Evolutionary conservation across 2,888 invertebrate species (phyloP), one percentile per base, ranked within the genome.

Genomic region (Ectobius pallidus): DNA sequence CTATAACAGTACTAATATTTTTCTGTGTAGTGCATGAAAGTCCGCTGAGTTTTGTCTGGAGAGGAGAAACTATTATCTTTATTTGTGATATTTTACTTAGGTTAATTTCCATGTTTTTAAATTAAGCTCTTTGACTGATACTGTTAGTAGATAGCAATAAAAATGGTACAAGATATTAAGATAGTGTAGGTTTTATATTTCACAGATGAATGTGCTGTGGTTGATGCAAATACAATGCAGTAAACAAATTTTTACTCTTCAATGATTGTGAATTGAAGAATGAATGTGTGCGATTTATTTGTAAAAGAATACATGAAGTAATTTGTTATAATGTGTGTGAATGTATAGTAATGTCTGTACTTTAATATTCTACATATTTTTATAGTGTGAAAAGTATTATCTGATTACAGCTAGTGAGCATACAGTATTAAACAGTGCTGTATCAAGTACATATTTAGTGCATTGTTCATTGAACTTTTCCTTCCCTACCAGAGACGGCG

Each of bases 401-500:
- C 16, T 65, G 16, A 27, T 65, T 39, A 16, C n/a, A 65, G 3
- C 3, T 14, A 27, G 16, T 65, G n/a, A 42, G 30, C 44, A 34
- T 44, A 65, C 65, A 65, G 65, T 44, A 65, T 65, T 65, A 65
- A 27, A 34, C 11, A 30, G 20, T 65, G 46, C 58, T 78, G 7
- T 69, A 30, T 34, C n/a, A n/a, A n/a, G n/a, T n/a, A n/a, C n/a
- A n/a, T n/a, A n/a, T n/a, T n/a, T n/a, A n/a, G n/a, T n/a, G n/a
- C n/a, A n/a, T n/a, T n/a, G n/a, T n/a, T n/a, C n/a, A n/a, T n/a
- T n/a, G n/a, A n/a, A n/a, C n/a, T n/a, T n/a, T n/a, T n/a, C n/a
- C n/a, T n/a, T n/a, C n/a, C n/a, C n/a, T n/a, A n/a, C n/a, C n/a
- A n/a, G n/a, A n/a, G n/a, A n/a, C n/a, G n/a, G n/a, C n/a, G n/a